A percentile compares a stretch with the other conserved stretches of the same genome.
phyloP scores from a whole-genome alignment of 2,113 vertebrate species.

The Mirounga angustirostris region DNA sequence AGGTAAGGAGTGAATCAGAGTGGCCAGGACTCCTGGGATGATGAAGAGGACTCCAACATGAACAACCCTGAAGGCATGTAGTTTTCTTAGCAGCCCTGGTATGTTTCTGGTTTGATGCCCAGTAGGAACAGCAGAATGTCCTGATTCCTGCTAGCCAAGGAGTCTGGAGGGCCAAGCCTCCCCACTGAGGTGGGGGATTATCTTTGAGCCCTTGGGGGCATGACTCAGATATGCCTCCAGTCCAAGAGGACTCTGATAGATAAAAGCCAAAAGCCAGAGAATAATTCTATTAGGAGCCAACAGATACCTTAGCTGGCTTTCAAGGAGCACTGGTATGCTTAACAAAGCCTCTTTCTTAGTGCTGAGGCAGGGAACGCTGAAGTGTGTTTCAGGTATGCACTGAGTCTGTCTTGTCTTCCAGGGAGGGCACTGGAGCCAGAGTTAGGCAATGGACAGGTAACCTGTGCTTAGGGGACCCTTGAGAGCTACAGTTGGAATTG shows the following conservation, averaged over 20 bases:
- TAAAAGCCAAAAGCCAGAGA: not conserved
- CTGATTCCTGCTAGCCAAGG: not conserved
- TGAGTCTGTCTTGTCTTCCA: not conserved
- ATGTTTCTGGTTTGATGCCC: rapidly evolving
- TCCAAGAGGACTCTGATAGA: too few species aligned
- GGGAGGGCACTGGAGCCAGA: too few species aligned
- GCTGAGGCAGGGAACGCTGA: not conserved
- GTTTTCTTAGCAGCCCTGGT: not conserved
- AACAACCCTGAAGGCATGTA: not conserved
- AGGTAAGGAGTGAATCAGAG: too few species aligned
- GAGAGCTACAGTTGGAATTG: not conserved
- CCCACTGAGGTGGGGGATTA: not conserved
- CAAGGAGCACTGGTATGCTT: not conserved
- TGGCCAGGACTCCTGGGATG: not conserved
- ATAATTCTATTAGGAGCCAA: not conserved
- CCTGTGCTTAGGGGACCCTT: not conserved
- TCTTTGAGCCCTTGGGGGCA: not conserved
- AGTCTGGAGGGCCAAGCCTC: not conserved
- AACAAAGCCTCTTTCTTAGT: not conserved
- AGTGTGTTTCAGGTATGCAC: not conserved
- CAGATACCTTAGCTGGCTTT: not conserved
- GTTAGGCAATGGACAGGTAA: not conserved
- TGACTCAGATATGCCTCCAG: not conserved
- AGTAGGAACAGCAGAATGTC: not conserved
- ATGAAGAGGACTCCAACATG: not conserved